phyloP scores from a whole-genome alignment of 2,113 vertebrate genomes.

The Callionymus lyra region DNA sequence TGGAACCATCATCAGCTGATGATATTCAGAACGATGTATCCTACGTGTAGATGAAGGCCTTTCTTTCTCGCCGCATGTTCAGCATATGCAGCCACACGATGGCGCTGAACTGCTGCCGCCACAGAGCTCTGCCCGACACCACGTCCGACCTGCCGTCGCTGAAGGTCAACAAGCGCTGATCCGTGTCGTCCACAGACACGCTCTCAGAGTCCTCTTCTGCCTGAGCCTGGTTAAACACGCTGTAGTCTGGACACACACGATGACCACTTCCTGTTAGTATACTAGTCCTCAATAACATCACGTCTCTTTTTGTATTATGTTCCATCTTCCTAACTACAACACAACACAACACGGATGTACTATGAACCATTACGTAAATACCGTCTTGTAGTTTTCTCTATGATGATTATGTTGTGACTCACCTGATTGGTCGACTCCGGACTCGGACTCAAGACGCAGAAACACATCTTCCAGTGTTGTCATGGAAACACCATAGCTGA shows the following conservation, averaged over 20 bases:
- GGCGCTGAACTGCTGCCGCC: slow-evolving; percentile 83
- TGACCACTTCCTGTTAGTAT: no score
- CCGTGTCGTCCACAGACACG: slow-evolving; percentile 72
- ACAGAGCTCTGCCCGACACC: slow-evolving; percentile 68
- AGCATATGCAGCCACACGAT: slow-evolving; percentile 84
- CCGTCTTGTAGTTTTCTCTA: no score
- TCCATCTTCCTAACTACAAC: no score
- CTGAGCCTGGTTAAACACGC: slow-evolving; percentile 79
- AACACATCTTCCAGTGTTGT: slow-evolving; percentile 96
- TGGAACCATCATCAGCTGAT: neutral
- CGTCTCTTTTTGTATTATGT: no score
- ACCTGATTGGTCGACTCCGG: slow-evolving; percentile 93
- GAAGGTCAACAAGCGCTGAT: slow-evolving; percentile 81
- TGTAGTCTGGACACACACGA: slow-evolving; percentile 74
- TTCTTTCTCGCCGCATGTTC: slow-evolving; percentile 79
- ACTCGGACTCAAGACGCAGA: slow-evolving; percentile 85
- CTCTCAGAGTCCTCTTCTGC: slow-evolving; percentile 71
- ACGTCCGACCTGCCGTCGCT: slow-evolving; percentile 64
- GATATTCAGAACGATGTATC: neutral
- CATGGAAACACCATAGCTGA: slow-evolving; percentile 93
- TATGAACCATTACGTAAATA: no score
- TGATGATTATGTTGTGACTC: slow-evolving; percentile 8
- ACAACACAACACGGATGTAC: no score
- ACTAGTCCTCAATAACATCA: no score
- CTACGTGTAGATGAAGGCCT: slow-evolving; percentile 73